Percentiles rank a stretch among this genome's conserved stretches.
Conservation (phyloP, 2,888 invertebrate species). For the Calameuta filiformis region DNA sequence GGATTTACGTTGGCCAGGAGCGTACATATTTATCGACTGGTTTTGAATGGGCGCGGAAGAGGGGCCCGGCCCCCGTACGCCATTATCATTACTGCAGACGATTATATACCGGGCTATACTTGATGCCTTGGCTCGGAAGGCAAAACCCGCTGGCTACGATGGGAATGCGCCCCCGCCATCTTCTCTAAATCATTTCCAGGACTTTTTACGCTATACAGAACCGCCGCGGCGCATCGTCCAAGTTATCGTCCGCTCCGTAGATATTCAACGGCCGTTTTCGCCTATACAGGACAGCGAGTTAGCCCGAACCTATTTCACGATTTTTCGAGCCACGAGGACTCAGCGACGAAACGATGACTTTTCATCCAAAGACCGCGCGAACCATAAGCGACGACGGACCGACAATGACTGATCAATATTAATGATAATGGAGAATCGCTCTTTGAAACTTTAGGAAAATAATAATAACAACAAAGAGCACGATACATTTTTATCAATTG, state of each 20-base stretch:
- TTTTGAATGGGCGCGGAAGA: slow-evolving; percentile 35
- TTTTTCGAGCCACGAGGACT: too few species aligned
- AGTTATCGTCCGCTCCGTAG: slow-evolving; percentile 40
- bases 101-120: slow-evolving; percentile 28
- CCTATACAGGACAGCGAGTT: too few species aligned
- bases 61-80: slow-evolving; percentile 20
- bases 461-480: too few species aligned
- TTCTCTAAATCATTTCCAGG: slow-evolving; percentile 43
- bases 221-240: slow-evolving; percentile 30
- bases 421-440: too few species aligned
- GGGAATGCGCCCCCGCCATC: slow-evolving; percentile 29
- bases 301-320: too few species aligned
- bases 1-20: slow-evolving; percentile 46
- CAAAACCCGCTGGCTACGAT: slow-evolving; percentile 22
- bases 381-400: too few species aligned
- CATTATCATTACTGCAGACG: slow-evolving; percentile 38
- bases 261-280: too few species aligned
- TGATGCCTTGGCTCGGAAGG: slow-evolving; percentile 6
- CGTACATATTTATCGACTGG: slow-evolving; percentile 54
- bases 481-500: too few species aligned
- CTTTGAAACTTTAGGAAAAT: too few species aligned
- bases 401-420: too few species aligned
- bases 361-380: too few species aligned
- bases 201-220: slow-evolving; percentile 27
- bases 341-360: too few species aligned